Base-by-base conservation (phyloP, 35 echinoderm and acorn worm genomes). In the Heliocidaris tuberculata region DNA sequence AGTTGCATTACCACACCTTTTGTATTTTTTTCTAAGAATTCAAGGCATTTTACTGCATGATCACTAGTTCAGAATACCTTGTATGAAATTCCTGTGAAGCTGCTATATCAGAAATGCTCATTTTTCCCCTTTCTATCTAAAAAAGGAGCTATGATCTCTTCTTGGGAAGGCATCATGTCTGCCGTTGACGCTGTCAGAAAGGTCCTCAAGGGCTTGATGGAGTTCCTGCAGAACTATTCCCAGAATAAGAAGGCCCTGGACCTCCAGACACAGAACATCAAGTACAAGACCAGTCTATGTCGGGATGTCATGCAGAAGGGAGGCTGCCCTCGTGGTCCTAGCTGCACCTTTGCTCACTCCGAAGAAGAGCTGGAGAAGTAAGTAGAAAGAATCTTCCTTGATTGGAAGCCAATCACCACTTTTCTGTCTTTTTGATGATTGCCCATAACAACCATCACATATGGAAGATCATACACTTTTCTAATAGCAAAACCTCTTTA, bases 211-310 rank as follows among this genome's bases (percentile, higher is more conserved):
- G 98, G 98, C 5, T 91, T 99, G 91, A 97, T 99, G 30, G 94
- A 99, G 31, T 99, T 99, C 93, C 31, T 97, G 32, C 93, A 96
- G 31, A 96, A 99, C 88, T 95, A 97, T 70, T 96, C 96, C 35
- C 95, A 96, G 16, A 96, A 95, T 85, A 99, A 96, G 54, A 97
- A 97, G 90, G 61, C 94, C 54, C 92, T 97, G 49, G 97, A 97
- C 24, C 95, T 96, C 29, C 94, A 99, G 95, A 97, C 97, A 15
- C 98, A 97, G 85, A 99, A 97, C 50, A 97, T 97, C 71, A 99
- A 97, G 50, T 99, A 97, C 88, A 99, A 99, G 95, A 99, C 98
- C 6, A 99, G 97, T 50, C 96, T 99, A 96, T 99, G 98, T 52
- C 95, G 98, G 30, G 98, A 99, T 59, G 96, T 99, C 47, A 92